Evolutionary conservation across 2,888 invertebrate genomes (phyloP), one percentile per base, ranked within the genome.

Genomic region (Eulithis prunata): DNA sequence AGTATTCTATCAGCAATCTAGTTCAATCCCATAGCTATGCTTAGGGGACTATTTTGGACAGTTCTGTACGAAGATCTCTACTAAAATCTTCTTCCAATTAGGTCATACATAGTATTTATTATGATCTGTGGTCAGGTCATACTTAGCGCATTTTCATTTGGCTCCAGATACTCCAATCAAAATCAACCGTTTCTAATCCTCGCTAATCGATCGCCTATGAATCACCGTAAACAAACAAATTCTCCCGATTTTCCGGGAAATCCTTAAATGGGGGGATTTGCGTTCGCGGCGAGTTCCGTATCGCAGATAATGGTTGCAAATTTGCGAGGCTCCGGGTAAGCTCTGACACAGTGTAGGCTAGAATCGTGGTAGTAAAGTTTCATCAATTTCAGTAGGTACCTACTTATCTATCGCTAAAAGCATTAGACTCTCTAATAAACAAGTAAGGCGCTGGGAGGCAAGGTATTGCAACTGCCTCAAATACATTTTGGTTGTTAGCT

Each of bases 301-400:
- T 79, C 79, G 77, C 64, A 71, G 75, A 75, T 80, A 85, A 86
- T 85, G 80, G 82, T 80, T 81, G 82, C 80, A 84, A 85, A 86
- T 86, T 84, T 81, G 81, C 74, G 72, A 74, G 76, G 74, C 74
- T 76, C 70, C 70, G 56, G 63, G 49, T 71, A 66, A 69, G 66
- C 70, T 67, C 49, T 54, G 63, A 64, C 64, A 61, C 51, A 58
- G 57, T n/a, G 41, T 43, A 32, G 13, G 3, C 14, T 8, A 49
- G 11, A 49, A 10, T 3, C 10, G 11, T 21, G 4, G 21, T 32
- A 41, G 10, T 13, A 47, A 10, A 41, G 41, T 41, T 41, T 8
- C 41, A 41, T n/a, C n/a, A 8, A 46, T 11, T 45, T 45, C 32
- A 32, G 4, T 32, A 32, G 32, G 32, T 32, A 32, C 32, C 21